Percentiles rank a stretch among this genome's conserved stretches.
phyloP scores from a whole-genome alignment of 2,888 invertebrate species.

The Bembecia ichneumoniformis region DNA sequence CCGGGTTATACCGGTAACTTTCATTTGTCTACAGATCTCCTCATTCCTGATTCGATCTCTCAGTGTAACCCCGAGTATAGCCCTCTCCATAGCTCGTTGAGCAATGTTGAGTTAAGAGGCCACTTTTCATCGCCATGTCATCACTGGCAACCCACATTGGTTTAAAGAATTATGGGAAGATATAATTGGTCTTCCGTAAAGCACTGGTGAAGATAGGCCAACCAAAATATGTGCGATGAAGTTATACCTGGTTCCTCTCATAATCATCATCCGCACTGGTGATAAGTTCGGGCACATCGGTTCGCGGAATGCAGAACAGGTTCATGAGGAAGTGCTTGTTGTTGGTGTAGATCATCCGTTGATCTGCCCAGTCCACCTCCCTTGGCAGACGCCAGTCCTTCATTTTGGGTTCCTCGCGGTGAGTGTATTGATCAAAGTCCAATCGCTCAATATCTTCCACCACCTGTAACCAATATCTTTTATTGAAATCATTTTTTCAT shows the following conservation, averaged over 20 bases:
- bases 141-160: no score
- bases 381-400: conserved; percentile 80
- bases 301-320: conserved; percentile 73
- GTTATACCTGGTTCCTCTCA: conserved; percentile 34
- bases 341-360: conserved; percentile 74
- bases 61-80: no score
- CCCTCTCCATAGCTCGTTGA: no score
- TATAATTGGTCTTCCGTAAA: no score
- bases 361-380: conserved; percentile 75
- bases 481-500: not conserved
- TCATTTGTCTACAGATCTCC: no score
- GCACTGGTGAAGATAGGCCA: no score
- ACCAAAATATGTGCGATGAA: not conserved
- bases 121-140: no score
- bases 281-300: conserved; percentile 80
- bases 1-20: no score
- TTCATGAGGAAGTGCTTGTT: conserved; percentile 72
- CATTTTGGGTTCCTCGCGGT: conserved; percentile 78
- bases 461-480: conserved; percentile 30
- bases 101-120: no score
- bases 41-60: no score
- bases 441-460: conserved; percentile 91
- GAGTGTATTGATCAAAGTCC: conserved; percentile 74
- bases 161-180: no score
- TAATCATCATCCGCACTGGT: conserved; percentile 72